phyloP scores from a whole-genome alignment of 2,113 vertebrate genomes.

The Gobiocypris rarus region DNA sequence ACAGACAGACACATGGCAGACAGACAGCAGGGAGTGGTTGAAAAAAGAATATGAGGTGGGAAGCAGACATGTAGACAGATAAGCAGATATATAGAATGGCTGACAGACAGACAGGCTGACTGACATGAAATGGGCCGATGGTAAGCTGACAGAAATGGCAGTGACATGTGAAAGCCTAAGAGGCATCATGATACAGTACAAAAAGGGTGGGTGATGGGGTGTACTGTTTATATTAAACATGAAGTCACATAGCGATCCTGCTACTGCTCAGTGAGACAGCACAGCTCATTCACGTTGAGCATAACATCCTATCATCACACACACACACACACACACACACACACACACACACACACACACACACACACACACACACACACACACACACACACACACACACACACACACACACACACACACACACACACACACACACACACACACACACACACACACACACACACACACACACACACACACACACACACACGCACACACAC shows the following conservation, averaged over 20 bases:
- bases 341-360: too few species aligned
- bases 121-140: constrained; percentile 52
- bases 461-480: too few species aligned
- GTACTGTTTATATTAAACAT: constrained; percentile 52
- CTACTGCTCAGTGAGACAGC: neutral
- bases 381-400: too few species aligned
- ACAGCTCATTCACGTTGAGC: constrained; percentile 4
- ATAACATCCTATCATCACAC: neutral
- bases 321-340: too few species aligned
- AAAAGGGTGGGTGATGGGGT: neutral
- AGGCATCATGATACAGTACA: neutral
- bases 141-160: constrained; percentile 45
- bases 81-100: constrained; percentile 42
- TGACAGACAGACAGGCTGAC: neutral
- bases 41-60: constrained; percentile 18
- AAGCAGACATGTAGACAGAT: constrained; percentile 44
- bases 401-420: too few species aligned
- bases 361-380: too few species aligned
- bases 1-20: constrained; percentile 7
- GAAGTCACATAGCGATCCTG: constrained; percentile 20
- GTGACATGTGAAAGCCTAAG: neutral
- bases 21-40: neutral
- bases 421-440: too few species aligned
- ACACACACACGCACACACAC: too few species aligned
- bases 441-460: too few species aligned